Evolutionary conservation across 2,113 vertebrate species (phyloP).

Genomic region (Ictalurus furcatus): DNA sequence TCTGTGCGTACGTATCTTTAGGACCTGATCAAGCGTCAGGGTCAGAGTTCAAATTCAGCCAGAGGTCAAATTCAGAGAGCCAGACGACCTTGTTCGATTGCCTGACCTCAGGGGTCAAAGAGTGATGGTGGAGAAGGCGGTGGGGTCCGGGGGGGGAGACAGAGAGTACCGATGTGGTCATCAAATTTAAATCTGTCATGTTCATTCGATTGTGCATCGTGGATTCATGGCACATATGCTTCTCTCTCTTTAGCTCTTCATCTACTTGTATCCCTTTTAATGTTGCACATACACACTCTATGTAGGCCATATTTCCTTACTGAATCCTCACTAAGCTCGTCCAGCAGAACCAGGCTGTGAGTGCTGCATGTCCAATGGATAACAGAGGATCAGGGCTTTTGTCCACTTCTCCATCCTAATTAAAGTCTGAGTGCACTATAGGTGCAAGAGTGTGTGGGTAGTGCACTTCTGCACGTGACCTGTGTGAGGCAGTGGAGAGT

Average conservation of each 20-base stretch:
- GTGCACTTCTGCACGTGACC: conserved; percentile 63
- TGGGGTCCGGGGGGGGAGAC: conserved; percentile 9
- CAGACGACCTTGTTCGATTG: conserved; percentile 74
- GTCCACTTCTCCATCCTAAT: not conserved
- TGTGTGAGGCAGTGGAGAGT: conserved; percentile 75
- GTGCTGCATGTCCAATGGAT: not conserved
- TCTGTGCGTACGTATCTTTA: conserved; percentile 66
- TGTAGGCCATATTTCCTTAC: not conserved
- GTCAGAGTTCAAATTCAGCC: conserved; percentile 75
- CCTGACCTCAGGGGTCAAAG: conserved; percentile 70
- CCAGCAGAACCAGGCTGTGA: not conserved
- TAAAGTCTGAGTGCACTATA: conserved; percentile 34
- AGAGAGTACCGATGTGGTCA: conserved; percentile 18
- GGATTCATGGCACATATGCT: not conserved
- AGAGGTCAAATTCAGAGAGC: conserved; percentile 76
- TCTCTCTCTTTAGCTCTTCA: not conserved
- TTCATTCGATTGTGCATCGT: not conserved
- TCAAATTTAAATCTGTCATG: conserved; percentile 39
- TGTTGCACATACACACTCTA: no score
- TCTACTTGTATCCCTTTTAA: not conserved
- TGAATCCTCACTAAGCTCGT: not conserved
- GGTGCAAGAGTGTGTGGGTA: conserved; percentile 9
- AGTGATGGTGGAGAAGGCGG: conserved; percentile 61
- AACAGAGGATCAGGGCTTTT: conserved; percentile 8
- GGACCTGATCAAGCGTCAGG: conserved; percentile 72